Percentiles rank a stretch among this genome's conserved stretches.
Conservation (phyloP, 1,140 invertebrate genomes). For the Drosophila rufa region DNA sequence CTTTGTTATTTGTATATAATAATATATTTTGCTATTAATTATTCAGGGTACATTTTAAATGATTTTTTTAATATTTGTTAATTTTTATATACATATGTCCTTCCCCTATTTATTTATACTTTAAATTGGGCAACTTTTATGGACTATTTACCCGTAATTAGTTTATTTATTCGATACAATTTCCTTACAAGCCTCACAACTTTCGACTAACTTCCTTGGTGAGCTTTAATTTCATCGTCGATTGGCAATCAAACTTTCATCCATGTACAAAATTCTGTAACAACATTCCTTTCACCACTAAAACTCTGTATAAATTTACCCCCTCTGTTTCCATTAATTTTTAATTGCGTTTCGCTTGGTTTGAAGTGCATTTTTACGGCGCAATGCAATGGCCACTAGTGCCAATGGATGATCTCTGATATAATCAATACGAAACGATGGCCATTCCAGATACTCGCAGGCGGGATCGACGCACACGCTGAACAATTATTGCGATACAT, state of each 20-base stretch:
- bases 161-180: neutral
- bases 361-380: slow-evolving; percentile 15
- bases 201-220: slow-evolving; percentile 5
- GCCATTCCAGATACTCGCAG: slow-evolving; percentile 87
- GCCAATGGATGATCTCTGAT: slow-evolving; percentile 19
- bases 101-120: no score
- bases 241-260: slow-evolving; percentile 41
- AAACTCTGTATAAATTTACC: slow-evolving; percentile 25
- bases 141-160: neutral
- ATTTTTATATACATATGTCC: no score
- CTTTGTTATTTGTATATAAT: neutral
- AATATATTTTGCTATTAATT: no score
- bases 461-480: slow-evolving; percentile 92
- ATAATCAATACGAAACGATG: slow-evolving; percentile 22
- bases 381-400: slow-evolving; percentile 4
- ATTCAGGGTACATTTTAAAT: no score
- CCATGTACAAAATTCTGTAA: slow-evolving; percentile 37
- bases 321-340: slow-evolving; percentile 22
- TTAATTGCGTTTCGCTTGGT: slow-evolving; percentile 49
- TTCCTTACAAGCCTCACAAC: neutral
- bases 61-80: no score
- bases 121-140: no score
- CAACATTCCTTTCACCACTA: slow-evolving; percentile 42
- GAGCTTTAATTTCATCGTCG: slow-evolving; percentile 2
- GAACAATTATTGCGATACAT: slow-evolving; percentile 94